Evolutionary conservation across 1,140 invertebrate genomes (phyloP), one percentile per base, ranked within the genome.

Genomic region (Trichonephila clavata): DNA sequence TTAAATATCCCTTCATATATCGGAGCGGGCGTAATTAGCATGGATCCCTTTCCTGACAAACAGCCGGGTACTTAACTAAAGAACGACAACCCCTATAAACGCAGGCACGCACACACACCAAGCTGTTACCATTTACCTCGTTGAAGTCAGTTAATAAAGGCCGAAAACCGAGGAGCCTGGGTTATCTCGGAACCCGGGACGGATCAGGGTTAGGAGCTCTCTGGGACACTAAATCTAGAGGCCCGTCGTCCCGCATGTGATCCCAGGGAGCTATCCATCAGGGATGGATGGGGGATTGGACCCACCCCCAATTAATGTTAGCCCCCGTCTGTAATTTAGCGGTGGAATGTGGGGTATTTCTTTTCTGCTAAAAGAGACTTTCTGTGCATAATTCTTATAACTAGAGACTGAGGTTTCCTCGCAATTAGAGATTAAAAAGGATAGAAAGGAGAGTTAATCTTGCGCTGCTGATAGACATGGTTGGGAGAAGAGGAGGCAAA

Each of bases 261-360:
- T 90, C 93, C 93, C 86, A 68, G 87, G 93, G 93, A 94, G 93
- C 93, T 59, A 94, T 94, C 87, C 87, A 86, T 94, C 93, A 94
- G 39, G 59, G 80, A 87, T 86, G 61, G 90, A 91, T 77, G 65
- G 80, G 89, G 89, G 89, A 7, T 39, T 39, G 24, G 50, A 18
- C 27, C 68, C 92, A 86, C 43, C 91, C 84, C 91, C 84, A 93
- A 92, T 92, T 92, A 92, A 92, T 92, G 91, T 24, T 59, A 24
- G 68, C 63, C 60, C 61, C 39, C 90, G 43, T 59, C 20, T 60
- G 92, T 87, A 81, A 93, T 93, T 93, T 77, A 83, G 27, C 43
- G 81, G 27, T 83, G 89, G 81, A 59, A 86, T 71, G 83, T 32
- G 68, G 81, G 61, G 77, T 24, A 57, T 50, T 63, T 92, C 39